Evolutionary conservation across 2,113 vertebrate species (phyloP), one percentile per base, ranked within the genome.

Genomic region (Hippocampus comes): DNA sequence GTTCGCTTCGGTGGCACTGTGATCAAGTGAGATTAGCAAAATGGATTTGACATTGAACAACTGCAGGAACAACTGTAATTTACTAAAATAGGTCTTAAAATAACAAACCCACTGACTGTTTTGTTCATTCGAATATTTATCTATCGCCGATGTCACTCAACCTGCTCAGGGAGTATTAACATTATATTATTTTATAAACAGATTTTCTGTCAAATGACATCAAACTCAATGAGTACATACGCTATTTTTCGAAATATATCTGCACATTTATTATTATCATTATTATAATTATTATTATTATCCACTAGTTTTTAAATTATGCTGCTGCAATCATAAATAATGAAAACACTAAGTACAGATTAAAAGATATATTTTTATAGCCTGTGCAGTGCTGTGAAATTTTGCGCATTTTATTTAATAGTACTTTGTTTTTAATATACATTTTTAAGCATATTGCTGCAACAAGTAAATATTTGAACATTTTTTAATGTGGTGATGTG

Each of bases 1-100:
- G 63, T 66, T 27, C 56, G 72, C 73, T 41, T 68, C 75, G 57
- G 12, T 43, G 69, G 46, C 41, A 49, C 68, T 68, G 38, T 83
- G 86, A 87, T 67, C 71, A 75, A 68, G 74, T 72, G 76, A 74
- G 84, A 90, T 89, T 87, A 87, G 68, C 71, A 73, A 82, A 81
- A 84, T 71, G 84, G 87, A 84, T 90, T 87, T 88, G 72, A 85
- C 51, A 61, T 4, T 51, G 17, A 34, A 9, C 82, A 87, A 87
- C 87, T 82, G 75, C 57, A 77, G 5, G 34, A 34, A 34, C 34
- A 34, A 34, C 10, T 12, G 43, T 2, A 61, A 83, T 66, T 76
- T 82, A 57, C 48, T 34, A 43, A 68, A 81, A 76, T 73, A 70
- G 69, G 65, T 67, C 67, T 43, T 25, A 15, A 46, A 66, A 66